Conservation (phyloP, 2,797 vertebrate genomes). For the Ceryle rudis region DNA sequence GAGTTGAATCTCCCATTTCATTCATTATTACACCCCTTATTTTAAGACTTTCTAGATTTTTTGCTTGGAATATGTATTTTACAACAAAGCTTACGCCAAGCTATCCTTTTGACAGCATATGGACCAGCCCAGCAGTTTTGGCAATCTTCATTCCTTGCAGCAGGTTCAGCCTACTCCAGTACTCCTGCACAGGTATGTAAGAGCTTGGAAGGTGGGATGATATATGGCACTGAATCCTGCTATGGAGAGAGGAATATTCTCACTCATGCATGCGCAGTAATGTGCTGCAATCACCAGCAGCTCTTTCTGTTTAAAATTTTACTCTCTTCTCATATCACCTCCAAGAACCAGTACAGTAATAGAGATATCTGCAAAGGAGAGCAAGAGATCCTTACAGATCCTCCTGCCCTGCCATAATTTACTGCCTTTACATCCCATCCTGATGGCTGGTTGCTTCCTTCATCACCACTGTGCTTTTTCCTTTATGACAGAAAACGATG, state of each 20-base stretch:
- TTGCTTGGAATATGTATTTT: not conserved
- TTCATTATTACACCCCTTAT: not conserved
- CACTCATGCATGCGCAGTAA: not conserved
- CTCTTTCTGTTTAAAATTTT: not conserved
- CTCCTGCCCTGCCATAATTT: not conserved
- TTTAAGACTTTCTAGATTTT: not conserved
- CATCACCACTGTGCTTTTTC: conserved; percentile 42
- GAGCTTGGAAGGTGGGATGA: not conserved
- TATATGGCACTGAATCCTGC: not conserved
- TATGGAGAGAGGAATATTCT: not conserved
- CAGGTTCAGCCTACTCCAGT: not conserved
- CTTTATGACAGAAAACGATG: conserved; percentile 61
- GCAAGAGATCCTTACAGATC: conserved; percentile 8
- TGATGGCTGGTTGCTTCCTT: conserved; percentile 31
- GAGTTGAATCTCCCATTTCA: not conserved
- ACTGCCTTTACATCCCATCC: conserved; percentile 32
- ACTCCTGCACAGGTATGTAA: not conserved
- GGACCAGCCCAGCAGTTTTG: not conserved
- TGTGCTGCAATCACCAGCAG: not conserved
- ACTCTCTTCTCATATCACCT: not conserved
- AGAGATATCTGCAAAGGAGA: conserved; percentile 36
- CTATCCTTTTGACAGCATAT: not conserved
- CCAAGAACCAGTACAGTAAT: conserved; percentile 12
- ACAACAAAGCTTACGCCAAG: not conserved
- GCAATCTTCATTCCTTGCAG: not conserved